Percentiles rank a stretch among this genome's conserved stretches.
Conservation (phyloP, 2,888 invertebrate genomes). For the Lissocephala sabroskyi region DNA sequence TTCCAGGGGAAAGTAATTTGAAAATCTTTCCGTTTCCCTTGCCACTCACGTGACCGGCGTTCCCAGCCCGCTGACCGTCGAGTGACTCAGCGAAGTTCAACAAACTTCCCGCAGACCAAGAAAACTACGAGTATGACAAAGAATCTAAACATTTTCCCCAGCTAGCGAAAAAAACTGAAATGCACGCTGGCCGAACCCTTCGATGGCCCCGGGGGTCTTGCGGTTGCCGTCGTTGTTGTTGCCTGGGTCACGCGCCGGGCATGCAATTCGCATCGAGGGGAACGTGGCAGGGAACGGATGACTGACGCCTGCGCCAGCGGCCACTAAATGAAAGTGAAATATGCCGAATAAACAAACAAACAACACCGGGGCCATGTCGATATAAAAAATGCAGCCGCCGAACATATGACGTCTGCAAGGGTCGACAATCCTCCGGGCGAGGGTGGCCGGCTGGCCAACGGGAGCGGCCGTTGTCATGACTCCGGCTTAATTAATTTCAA, state of each 20-base stretch:
- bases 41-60: too few relatives aligned
- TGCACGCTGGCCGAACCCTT: background rate
- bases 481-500: conserved; percentile 53
- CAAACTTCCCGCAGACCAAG: conserved; percentile 30
- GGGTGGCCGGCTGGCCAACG: background rate
- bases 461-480: conserved; percentile 1
- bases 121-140: conserved; percentile 13
- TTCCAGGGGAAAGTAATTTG: too few relatives aligned
- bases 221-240: conserved; percentile 15
- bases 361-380: too few relatives aligned
- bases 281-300: background rate
- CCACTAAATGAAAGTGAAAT: conserved; percentile 29
- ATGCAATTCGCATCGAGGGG: conserved; percentile 26
- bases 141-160: conserved; percentile 31
- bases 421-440: background rate
- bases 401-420: conserved; percentile 1
- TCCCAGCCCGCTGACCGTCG: too few relatives aligned
- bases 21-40: conserved; percentile 48
- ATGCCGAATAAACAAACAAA: conserved; percentile 3
- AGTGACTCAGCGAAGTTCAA: conserved; percentile 48
- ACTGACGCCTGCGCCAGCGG: conserved; percentile 1
- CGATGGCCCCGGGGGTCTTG: conserved; percentile 23
- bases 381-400: background rate
- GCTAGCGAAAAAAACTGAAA: conserved; percentile 48
- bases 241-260: conserved; percentile 24